phyloP scores from a whole-genome alignment of 2,113 vertebrate genomes.

The Ellobius talpinus region DNA sequence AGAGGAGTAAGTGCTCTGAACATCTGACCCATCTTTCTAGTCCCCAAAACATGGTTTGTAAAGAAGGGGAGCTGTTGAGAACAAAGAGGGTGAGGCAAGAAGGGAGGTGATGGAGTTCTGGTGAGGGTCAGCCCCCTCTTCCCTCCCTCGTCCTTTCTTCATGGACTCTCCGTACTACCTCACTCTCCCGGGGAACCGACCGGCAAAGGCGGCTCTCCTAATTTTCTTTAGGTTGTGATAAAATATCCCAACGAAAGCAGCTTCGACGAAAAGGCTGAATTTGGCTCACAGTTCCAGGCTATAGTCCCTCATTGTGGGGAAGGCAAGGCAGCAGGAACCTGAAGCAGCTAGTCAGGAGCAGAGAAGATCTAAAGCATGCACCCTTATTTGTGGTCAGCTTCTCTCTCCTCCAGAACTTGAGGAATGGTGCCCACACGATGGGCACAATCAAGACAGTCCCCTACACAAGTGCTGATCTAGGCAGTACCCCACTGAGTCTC shows the following conservation, averaged over 20 bases:
- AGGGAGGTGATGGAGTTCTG: too few relatives aligned
- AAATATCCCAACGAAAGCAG: background rate
- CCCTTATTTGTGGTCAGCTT: too few relatives aligned
- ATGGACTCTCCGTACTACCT: background rate
- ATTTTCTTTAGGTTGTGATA: background rate
- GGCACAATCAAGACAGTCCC: background rate
- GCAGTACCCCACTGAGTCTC: background rate
- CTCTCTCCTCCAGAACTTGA: background rate
- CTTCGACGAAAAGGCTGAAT: too few relatives aligned
- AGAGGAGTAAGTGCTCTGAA: background rate
- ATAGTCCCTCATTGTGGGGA: background rate
- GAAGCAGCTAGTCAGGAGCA: too few relatives aligned
- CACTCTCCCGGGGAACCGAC: background rate
- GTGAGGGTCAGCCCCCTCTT: rapidly evolving
- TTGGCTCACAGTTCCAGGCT: background rate
- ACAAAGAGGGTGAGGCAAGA: background rate
- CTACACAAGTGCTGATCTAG: background rate
- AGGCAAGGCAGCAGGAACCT: background rate
- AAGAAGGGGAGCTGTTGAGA: background rate
- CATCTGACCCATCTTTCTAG: background rate
- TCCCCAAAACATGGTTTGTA: background rate
- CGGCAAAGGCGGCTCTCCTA: background rate
- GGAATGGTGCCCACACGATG: background rate
- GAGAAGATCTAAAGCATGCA: background rate
- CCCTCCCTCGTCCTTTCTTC: rapidly evolving